A percentile compares a stretch with the other conserved stretches of the same genome.
Evolutionary conservation across 1,140 invertebrate species (phyloP).

Genomic region (Bombus waltoni): DNA sequence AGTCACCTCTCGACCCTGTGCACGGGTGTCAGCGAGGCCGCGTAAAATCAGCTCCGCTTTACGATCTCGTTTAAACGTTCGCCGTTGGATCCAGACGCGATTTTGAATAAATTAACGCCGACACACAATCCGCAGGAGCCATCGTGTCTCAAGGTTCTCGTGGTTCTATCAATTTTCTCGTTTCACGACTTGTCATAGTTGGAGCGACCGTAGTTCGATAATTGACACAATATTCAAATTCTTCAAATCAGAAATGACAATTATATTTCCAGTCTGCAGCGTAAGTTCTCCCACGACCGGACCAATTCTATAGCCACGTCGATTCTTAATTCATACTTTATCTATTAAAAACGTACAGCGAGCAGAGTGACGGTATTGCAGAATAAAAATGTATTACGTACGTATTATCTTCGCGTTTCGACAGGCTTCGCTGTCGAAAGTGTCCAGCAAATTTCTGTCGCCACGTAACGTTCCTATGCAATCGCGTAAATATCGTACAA

Average conservation of each 20-base stretch:
- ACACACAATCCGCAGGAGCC: slow-evolving; percentile 14
- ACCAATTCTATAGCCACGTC: neutral
- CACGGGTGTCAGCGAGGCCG: neutral
- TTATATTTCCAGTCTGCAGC: neutral
- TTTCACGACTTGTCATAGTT: neutral
- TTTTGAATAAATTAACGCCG: slow-evolving; percentile 68
- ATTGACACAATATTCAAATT: neutral
- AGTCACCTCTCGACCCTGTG: neutral
- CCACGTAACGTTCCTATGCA: neutral
- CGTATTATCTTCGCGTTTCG: neutral
- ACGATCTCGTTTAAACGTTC: slow-evolving; percentile 55
- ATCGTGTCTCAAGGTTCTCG: neutral
- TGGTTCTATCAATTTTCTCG: neutral
- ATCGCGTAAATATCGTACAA: neutral
- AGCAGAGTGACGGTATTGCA: neutral
- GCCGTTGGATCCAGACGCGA: slow-evolving; percentile 31
- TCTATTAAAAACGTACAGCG: neutral
- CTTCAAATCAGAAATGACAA: neutral
- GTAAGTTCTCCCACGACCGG: neutral
- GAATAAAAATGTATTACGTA: neutral
- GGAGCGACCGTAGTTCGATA: neutral
- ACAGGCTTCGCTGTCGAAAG: neutral
- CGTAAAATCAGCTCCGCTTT: slow-evolving; percentile 48
- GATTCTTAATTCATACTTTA: neutral
- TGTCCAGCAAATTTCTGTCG: neutral